phyloP scores from a whole-genome alignment of 1,140 invertebrate species.

The Cheumatopsyche charites region DNA sequence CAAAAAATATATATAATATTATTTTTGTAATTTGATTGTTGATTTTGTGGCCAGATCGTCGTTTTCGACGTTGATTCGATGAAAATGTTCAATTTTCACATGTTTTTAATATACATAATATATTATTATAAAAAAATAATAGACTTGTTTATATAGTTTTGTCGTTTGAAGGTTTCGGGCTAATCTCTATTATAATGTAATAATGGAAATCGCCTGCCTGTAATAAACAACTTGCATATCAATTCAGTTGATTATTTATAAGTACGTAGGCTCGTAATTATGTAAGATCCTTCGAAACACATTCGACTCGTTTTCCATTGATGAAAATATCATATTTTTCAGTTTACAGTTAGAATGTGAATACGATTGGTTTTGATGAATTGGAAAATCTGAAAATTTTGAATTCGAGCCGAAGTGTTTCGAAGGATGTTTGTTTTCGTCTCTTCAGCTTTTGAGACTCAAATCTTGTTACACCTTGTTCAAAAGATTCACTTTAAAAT shows the following conservation, averaged over 20 bases:
- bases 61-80: not conserved
- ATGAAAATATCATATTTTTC: not conserved
- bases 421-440: constrained; percentile 28
- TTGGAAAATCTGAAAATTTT: not conserved
- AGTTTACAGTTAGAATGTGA: not conserved
- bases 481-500: constrained; percentile 34
- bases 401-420: constrained; percentile 5
- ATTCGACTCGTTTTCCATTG: not conserved
- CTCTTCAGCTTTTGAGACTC: constrained; percentile 36
- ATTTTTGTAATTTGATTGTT: constrained; percentile 28
- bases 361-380: not conserved
- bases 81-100: constrained; percentile 15
- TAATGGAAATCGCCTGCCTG: constrained; percentile 39
- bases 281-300: constrained; percentile 11
- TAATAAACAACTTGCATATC: constrained; percentile 48
- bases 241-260: constrained; percentile 49
- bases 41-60: not conserved
- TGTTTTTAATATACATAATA: constrained; percentile 34
- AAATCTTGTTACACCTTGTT: constrained; percentile 40
- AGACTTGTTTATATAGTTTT: constrained; percentile 14
- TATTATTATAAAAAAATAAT: constrained; percentile 8
- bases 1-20: constrained; percentile 7
- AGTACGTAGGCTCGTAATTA: constrained; percentile 37
- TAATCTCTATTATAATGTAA: constrained; percentile 9
- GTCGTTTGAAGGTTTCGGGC: constrained; percentile 18